Evolutionary conservation across 2,888 invertebrate genomes (phyloP).

Genomic region (Tachystola acroxantha): DNA sequence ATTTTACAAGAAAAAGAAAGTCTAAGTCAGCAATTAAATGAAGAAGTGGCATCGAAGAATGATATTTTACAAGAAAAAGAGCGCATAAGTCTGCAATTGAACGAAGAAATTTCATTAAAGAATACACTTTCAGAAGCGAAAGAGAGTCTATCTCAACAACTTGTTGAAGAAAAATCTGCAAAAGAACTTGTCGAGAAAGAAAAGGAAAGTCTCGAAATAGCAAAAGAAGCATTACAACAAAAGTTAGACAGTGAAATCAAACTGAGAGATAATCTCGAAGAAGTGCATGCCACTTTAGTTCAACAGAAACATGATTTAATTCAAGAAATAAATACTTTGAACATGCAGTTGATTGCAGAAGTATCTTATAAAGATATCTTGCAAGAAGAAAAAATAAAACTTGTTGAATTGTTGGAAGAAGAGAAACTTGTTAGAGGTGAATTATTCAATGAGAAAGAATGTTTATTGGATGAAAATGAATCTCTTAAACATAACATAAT

Average conservation of each 20-base stretch:
- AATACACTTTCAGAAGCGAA: conserved; percentile 23
- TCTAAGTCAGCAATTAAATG: conserved; percentile 13
- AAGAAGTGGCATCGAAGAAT: conserved; percentile 18
- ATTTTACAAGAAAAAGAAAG: conserved; percentile 2
- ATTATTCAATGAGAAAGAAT: conserved; percentile 15
- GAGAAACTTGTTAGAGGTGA: conserved; percentile 15
- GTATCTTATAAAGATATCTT: conserved; percentile 9
- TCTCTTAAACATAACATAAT: conserved; percentile 1
- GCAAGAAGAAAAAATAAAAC: conserved; percentile 14
- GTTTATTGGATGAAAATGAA: conserved; percentile 3
- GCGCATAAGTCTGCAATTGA: too few relatives aligned
- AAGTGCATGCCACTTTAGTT: not conserved
- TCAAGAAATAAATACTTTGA: conserved; percentile 1
- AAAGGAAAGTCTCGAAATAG: conserved; percentile 16
- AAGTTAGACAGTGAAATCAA: not conserved
- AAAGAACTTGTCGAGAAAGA: conserved; percentile 34
- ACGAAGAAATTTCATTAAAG: too few relatives aligned
- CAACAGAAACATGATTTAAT: conserved; percentile 12
- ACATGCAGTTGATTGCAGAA: conserved; percentile 19
- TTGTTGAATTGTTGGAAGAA: conserved; percentile 15
- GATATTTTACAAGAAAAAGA: conserved; percentile 4
- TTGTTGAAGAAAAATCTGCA: conserved; percentile 33
- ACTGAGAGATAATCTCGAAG: conserved; percentile 13
- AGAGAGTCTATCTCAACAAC: conserved; percentile 34
- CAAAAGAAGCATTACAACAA: not conserved